A percentile compares a stretch with the other conserved stretches of the same genome.
Conservation (phyloP, 2,113 vertebrate species). For the Ammodytes marinus region DNA sequence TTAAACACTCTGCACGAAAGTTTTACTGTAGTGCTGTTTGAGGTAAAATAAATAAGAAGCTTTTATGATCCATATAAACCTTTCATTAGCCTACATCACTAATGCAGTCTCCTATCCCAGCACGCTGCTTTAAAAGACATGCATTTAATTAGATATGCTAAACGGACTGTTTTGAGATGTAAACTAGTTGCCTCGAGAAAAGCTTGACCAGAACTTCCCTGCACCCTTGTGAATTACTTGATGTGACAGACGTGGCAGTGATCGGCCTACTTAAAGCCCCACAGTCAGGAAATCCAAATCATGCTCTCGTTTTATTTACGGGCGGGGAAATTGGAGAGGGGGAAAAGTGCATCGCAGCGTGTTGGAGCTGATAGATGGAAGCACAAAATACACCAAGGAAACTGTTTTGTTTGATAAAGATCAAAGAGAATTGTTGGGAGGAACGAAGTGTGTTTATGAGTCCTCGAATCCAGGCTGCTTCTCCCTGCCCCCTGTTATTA, state of each 20-base stretch:
- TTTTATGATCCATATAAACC: slow-evolving; percentile 23
- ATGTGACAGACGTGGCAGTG: slow-evolving; percentile 71
- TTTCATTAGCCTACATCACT: slow-evolving; percentile 26
- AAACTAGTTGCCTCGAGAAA: slow-evolving; percentile 62
- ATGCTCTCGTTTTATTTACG: slow-evolving; percentile 68
- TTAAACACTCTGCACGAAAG: slow-evolving; percentile 38
- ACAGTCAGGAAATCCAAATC: slow-evolving; percentile 66
- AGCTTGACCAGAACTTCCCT: slow-evolving; percentile 47
- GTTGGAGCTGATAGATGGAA: slow-evolving; percentile 58
- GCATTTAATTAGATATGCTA: slow-evolving; percentile 42
- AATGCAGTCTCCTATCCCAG: slow-evolving; percentile 11
- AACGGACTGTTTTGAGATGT: slow-evolving; percentile 42
- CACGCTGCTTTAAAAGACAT: slow-evolving; percentile 44
- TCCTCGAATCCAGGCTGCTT: slow-evolving; percentile 61
- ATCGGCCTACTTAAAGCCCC: slow-evolving; percentile 61
- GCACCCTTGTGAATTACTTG: slow-evolving; percentile 67
- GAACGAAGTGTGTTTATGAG: slow-evolving; percentile 72
- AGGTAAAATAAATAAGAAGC: slow-evolving; percentile 6
- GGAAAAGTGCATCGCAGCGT: slow-evolving; percentile 56
- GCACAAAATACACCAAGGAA: slow-evolving; percentile 66
- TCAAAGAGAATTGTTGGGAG: slow-evolving; percentile 75
- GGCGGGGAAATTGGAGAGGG: slow-evolving; percentile 58
- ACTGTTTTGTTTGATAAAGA: slow-evolving; percentile 77
- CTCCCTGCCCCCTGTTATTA: slow-evolving; percentile 68
- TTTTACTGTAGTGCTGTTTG: slow-evolving; percentile 28